Base-by-base conservation (phyloP, 1,140 invertebrate species). In the Sitophilus oryzae region DNA sequence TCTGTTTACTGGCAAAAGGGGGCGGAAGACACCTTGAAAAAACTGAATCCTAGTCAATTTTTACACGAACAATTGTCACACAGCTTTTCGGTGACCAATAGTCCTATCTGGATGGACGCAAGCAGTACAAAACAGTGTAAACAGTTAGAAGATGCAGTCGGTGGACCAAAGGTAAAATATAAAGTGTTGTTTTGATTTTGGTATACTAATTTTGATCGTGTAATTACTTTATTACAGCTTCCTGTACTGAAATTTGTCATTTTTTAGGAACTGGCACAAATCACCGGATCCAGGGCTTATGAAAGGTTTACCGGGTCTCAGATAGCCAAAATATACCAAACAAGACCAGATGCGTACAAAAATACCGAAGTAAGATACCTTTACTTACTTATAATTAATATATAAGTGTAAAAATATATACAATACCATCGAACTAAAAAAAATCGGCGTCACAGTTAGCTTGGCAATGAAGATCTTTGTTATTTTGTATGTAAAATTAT, bases 91-190 rank as follows among this genome's bases (percentile, higher is more conserved):
- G 63, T 91, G 1, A 70, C 78, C 0, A 79, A 90, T 48, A 91
- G 91, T n/a, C 95, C 95, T 0, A 82, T 96, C 21, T 98, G 95
- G 95, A 95, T 96, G 93, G 94, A 98, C 73, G 86, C 88, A 0
- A 94, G 90, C 58, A 97, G 94, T 0, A 81, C 77, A 0, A 73
- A 79, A 37, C 84, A 96, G 62, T 97, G 94, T 70, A 69, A 75
- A 37, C 72, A 83, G 49, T 70, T 97, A 35, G 93, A 97, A 71
- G 77, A 84, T 23, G 78, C 77, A 37, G 77, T 92, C 15, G 93
- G 92, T 19, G 91, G 93, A 3, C 74, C 86, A 48, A 76, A 82
- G 71, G 85, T 86, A 70, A 64, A 37, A 42, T 3, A 10, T 8
- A 41, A 53, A 18, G 9, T 18, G 18, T n/a, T n/a, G 9, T 47